Percentiles rank a stretch among this genome's conserved stretches.
phyloP scores from a whole-genome alignment of 2,888 invertebrate genomes.

The Eulithis testata region DNA sequence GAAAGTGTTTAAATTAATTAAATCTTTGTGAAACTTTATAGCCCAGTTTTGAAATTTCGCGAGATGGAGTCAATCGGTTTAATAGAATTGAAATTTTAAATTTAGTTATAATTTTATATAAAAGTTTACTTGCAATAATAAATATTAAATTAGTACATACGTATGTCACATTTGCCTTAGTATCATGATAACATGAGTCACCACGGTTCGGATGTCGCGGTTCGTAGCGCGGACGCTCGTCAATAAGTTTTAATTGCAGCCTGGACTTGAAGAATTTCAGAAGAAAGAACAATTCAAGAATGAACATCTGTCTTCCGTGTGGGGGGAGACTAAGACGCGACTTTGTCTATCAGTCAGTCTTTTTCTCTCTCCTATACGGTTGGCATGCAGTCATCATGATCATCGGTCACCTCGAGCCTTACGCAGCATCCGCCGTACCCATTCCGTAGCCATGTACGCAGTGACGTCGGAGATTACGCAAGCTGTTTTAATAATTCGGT shows the following conservation, averaged over 20 bases:
- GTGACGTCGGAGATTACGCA: conserved; percentile 82
- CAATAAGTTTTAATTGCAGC: conserved; percentile 55
- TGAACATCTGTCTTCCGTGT: conserved; percentile 69
- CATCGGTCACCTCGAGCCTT: conserved; percentile 33
- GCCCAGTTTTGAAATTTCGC: conserved; percentile 64
- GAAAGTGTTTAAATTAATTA: conserved; percentile 55
- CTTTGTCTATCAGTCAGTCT: conserved; percentile 88
- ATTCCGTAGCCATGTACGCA: conserved; percentile 66
- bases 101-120: conserved; percentile 7
- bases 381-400: conserved; percentile 72
- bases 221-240: conserved; percentile 33
- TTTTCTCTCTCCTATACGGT: conserved; percentile 91
- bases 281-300: conserved; percentile 41
- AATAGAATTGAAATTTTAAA: conserved; percentile 5
- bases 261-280: conserved; percentile 47
- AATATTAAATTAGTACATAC: conserved; percentile 11
- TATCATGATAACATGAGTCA: conserved; percentile 61
- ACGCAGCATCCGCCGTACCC: conserved; percentile 28
- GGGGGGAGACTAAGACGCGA: conserved; percentile 88
- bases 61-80: conserved; percentile 38
- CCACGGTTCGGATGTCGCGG: conserved; percentile 40
- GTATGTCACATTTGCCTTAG: conserved; percentile 55
- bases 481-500: conserved; percentile 73
- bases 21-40: conserved; percentile 64
- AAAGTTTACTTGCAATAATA: conserved; percentile 45